Evolutionary conservation across 2,113 vertebrate genomes (phyloP), one percentile per base, ranked within the genome.

Genomic region (Saiga tatarica): DNA sequence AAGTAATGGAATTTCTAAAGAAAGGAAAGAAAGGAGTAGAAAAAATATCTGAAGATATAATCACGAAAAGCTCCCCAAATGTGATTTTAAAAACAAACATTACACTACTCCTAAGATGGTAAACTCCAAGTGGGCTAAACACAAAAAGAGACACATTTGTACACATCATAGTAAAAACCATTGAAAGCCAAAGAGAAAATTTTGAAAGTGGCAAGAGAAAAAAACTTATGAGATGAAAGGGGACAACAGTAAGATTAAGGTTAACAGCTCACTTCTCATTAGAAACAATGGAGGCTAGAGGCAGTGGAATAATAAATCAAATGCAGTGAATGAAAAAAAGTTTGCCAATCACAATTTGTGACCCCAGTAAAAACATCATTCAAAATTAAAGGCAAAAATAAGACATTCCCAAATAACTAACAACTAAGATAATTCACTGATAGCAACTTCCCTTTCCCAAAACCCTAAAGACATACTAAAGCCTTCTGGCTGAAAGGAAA

Each of bases 21-120:
- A 84, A 62, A 91, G 30, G 78, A 78, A 96, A 92, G 71, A 90
- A 71, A 71, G 83, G n/a, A 94, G 2, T 47, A 95, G 85, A 89
- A 97, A 97, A 93, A 96, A 89, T 45, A 76, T 36, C 19, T 76
- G 13, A 93, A 91, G 60, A 89, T 52, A 87, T 62, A 91, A 82
- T 86, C 5, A 14, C 10, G 36, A 82, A n/a, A 94, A 94, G 42
- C 15, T 86, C 30, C 30, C 30, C 60, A 93, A 97, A 91, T 60
- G 39, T 96, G 15, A 91, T 50, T 55, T 82, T n/a, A 87, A 87
- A 95, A 94, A 88, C 36, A 93, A 33, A 95, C 10, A 79, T 60
- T 95, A 85, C 84, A 93, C 30, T 90, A 82, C 14, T 62, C 19
- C 3, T 55, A 94, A 91, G n/a, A 90, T 9, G n/a, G 87, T 78